Evolutionary conservation across 2,797 vertebrate genomes (phyloP).

Genomic region (Gobio occitaniae): DNA sequence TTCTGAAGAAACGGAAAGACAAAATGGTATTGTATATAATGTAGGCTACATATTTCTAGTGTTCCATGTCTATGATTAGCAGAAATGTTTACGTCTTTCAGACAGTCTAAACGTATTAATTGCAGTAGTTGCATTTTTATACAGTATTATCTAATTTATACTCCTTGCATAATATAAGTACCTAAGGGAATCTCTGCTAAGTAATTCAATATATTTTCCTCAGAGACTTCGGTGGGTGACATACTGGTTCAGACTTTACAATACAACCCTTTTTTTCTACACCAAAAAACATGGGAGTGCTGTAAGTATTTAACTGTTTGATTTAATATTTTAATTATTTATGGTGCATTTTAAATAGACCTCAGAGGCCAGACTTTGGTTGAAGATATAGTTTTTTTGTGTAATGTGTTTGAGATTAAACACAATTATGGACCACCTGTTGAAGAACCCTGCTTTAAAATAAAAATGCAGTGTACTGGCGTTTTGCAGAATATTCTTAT

Average conservation of each 20-base stretch:
- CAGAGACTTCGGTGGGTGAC: constrained; percentile 77
- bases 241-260: constrained; percentile 81
- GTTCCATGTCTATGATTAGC: neutral
- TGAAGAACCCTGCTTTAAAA: neutral
- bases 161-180: neutral
- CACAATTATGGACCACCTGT: neutral
- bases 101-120: neutral
- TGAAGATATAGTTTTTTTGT: neutral
- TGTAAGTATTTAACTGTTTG: constrained; percentile 64
- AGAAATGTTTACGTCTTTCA: neutral
- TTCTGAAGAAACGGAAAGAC: constrained; percentile 80
- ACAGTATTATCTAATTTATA: neutral
- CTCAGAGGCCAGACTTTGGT: neutral
- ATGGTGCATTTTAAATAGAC: neutral
- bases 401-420: neutral
- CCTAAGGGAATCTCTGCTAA: neutral
- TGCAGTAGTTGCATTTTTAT: neutral
- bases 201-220: neutral
- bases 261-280: constrained; percentile 79
- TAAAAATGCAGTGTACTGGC: neutral
- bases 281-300: constrained; percentile 70
- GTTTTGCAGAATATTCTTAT: neutral
- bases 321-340: neutral
- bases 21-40: constrained; percentile 70
- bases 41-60: neutral